Conservation (phyloP, 1,140 invertebrate species). For the Nebria ingens region DNA sequence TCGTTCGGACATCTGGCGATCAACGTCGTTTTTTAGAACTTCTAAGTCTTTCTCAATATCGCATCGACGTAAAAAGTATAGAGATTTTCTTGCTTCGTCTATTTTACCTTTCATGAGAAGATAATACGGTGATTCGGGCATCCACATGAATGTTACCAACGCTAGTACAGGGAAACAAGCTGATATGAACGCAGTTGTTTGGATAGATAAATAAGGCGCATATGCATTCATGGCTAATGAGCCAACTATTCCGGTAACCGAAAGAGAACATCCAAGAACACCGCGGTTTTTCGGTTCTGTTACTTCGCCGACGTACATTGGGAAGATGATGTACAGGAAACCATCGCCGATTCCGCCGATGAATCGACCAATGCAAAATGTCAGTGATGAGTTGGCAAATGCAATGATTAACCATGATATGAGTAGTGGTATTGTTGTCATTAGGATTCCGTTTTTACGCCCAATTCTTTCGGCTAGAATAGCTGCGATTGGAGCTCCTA, state of each 20-base stretch:
- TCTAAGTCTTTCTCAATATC: not conserved
- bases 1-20: not conserved
- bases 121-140: slow-evolving; percentile 37
- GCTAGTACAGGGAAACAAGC: slow-evolving; percentile 36
- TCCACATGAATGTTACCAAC: slow-evolving; percentile 25
- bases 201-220: slow-evolving; percentile 36
- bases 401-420: slow-evolving; percentile 16
- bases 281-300: slow-evolving; percentile 21
- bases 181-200: slow-evolving; percentile 36
- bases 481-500: slow-evolving; percentile 16
- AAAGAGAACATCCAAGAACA: slow-evolving; percentile 31
- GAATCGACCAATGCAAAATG: slow-evolving; percentile 28
- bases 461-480: slow-evolving; percentile 22
- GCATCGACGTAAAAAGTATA: slow-evolving; percentile 15
- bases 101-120: slow-evolving; percentile 16
- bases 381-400: slow-evolving; percentile 11
- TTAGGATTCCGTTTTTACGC: slow-evolving; percentile 15
- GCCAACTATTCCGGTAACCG: slow-evolving; percentile 33
- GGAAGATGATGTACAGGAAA: not conserved
- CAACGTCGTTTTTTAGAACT: not conserved
- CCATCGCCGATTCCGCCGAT: slow-evolving; percentile 15
- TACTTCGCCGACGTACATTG: slow-evolving; percentile 18
- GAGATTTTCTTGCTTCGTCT: slow-evolving; percentile 14
- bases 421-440: slow-evolving; percentile 12
- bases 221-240: slow-evolving; percentile 35